phyloP scores from a whole-genome alignment of 2,888 invertebrate genomes.

The Anorthoa munda region DNA sequence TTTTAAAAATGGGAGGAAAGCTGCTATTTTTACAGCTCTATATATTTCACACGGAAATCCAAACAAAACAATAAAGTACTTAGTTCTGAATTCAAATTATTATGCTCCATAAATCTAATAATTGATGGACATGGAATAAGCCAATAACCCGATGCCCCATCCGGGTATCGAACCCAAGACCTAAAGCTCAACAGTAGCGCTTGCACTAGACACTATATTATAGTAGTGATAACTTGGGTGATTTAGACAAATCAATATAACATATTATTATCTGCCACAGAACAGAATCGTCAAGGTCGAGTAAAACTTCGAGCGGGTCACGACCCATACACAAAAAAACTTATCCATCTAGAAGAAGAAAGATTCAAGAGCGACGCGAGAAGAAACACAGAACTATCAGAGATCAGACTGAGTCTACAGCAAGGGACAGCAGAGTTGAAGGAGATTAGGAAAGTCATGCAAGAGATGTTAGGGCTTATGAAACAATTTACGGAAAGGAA shows the following conservation, averaged over 20 bases:
- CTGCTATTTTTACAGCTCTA: no score
- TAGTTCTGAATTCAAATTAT: no score
- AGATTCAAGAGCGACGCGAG: conserved; percentile 28
- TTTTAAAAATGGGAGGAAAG: no score
- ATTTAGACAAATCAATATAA: not conserved
- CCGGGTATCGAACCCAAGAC: no score
- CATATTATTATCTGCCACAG: conserved; percentile 5
- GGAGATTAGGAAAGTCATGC: conserved; percentile 23
- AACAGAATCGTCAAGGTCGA: conserved; percentile 5
- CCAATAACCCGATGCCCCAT: no score
- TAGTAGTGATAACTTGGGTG: no score
- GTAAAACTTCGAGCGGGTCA: not conserved
- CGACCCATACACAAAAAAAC: conserved; percentile 37
- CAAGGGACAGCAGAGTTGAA: conserved; percentile 12
- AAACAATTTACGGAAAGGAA: conserved; percentile 5
- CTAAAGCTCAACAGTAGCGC: no score
- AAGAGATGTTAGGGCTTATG: conserved; percentile 32
- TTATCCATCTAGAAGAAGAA: conserved; percentile 26
- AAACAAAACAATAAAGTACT: no score
- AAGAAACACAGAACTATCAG: conserved; percentile 29
- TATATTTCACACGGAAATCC: no score
- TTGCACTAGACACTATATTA: no score
- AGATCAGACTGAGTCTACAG: conserved; percentile 13
- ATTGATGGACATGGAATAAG: no score
- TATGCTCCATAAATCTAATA: no score